Evolutionary conservation across 2,888 invertebrate genomes (phyloP), one percentile per base, ranked within the genome.

Genomic region (Clostera curtula): DNA sequence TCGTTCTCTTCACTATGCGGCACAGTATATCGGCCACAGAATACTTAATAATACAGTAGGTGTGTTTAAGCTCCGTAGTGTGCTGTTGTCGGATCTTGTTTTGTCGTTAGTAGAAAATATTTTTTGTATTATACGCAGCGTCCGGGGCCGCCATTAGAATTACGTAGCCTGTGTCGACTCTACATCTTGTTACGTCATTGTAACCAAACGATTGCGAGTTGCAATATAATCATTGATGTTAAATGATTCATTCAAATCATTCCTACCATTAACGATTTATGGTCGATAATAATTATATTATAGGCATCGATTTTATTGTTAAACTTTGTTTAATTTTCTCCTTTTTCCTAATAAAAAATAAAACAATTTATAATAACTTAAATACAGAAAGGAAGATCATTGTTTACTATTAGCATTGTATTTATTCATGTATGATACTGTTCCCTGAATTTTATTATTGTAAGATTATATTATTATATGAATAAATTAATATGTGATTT

Each of bases 371-470:
- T 66, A 66, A 61, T 65, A 66, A 64, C 54, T 55, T 63, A 65
- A 64, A 62, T 63, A 44, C 55, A 46, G 57, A 66, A 62, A 61
- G 60, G 54, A 57, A 62, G 65, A 68, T 71, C 52, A 69, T 71
- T 70, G 70, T 74, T 74, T 73, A 72, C 67, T 69, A 71, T 65
- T 79, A 76, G 73, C 72, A 77, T 73, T 79, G 82, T 82, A 80
- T 83, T 83, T 83, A 83, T 80, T 80, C 74, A 64, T 83, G 82
- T 83, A 83, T 80, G 64, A 82, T 80, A 82, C 72, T 72, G 77
- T 82, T 83, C 72, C 70, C 75, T 77, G 73, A 82, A 80, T 70
- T 80, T 72, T 77, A 80, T 76, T 72, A 74, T 74, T 71, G 66
- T 83, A 80, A 80, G 80, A 80, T 73, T 75, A 80, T 79, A 72